Evolutionary conservation across 2,113 vertebrate genomes (phyloP), one percentile per base, ranked within the genome.

Genomic region (Thalassarche chlororhynchos): DNA sequence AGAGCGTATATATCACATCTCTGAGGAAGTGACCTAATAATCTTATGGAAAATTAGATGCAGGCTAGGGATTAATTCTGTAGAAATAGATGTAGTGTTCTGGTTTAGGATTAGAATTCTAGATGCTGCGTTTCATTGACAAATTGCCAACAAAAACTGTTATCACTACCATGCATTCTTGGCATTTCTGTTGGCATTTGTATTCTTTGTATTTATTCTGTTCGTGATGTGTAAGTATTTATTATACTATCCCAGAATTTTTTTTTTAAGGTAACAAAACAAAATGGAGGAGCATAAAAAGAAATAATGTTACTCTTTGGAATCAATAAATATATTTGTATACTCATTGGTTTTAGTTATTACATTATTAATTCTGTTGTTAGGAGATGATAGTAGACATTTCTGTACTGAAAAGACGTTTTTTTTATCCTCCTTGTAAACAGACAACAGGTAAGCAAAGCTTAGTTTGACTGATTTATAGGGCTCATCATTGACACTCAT

Each of bases 1-100:
- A 60, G 28, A 49, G 5, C 0, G 0, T 62, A 21, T 40, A 4
- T 38, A 31, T 84, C 52, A 23, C 51, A 24, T 76, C 75, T 78
- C 74, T 42, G 46, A 58, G 46, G 32, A 79, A 32, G 32, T 78
- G 64, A 62, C 34, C 31, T 66, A 66, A 74, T 34, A 71, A 64
- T 64, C 10, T 36, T 80, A n/a, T 6, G 23, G 40, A 65, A 82
- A 92, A 85, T 62, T 8, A 82, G 47, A 23, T 62, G 24, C 29
- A 34, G 34, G 11, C 15, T 36, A 17, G 26, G 24, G 16, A 42
- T 82, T 42, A 62, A 15, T 84, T 78, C 26, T 32, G 13, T 68
- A 26, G 66, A 82, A 87, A 19, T 60, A 15, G 25, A 12, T 77
- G 12, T 36, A 32, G 12, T 46, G 26, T 40, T 84, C 51, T 60